Evolutionary conservation across 2,888 invertebrate species (phyloP).

Genomic region (Drosophila neotestacea): DNA sequence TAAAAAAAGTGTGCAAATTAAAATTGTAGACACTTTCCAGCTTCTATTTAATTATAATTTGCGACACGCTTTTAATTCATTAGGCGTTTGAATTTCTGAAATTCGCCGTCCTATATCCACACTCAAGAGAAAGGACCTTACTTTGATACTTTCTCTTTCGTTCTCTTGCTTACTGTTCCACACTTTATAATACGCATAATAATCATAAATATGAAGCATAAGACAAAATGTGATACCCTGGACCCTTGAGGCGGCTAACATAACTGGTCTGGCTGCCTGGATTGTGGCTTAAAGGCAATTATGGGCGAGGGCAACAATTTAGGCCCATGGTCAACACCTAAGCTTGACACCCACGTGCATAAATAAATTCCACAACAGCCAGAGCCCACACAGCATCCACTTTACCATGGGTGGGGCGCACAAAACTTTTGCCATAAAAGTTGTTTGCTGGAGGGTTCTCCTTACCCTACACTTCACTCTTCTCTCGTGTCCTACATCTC

Average conservation of each 20-base stretch:
- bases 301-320: slow-evolving; percentile 66
- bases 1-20: neutral
- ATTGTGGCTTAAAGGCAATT: slow-evolving; percentile 37
- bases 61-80: slow-evolving; percentile 17
- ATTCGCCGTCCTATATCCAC: slow-evolving; percentile 5
- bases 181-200: slow-evolving; percentile 37
- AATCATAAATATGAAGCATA: slow-evolving; percentile 36
- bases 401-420: slow-evolving; percentile 19
- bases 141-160: neutral
- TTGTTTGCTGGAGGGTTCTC: slow-evolving; percentile 14
- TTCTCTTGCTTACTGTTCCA: neutral
- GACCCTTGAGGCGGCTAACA: slow-evolving; percentile 4
- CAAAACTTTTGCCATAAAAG: slow-evolving; percentile 52
- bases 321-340: slow-evolving; percentile 64
- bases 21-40: neutral
- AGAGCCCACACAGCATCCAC: slow-evolving; percentile 42
- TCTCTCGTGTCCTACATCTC: neutral
- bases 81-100: slow-evolving; percentile 8
- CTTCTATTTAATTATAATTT: slow-evolving; percentile 17
- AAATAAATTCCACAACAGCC: slow-evolving; percentile 22
- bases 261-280: slow-evolving; percentile 5
- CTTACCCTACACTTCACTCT: neutral
- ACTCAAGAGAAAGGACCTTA: neutral
- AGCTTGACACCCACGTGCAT: slow-evolving; percentile 17
- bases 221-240: slow-evolving; percentile 5